Base-by-base conservation (phyloP, 2,797 vertebrate species). In the Coregonus sp. region DNA sequence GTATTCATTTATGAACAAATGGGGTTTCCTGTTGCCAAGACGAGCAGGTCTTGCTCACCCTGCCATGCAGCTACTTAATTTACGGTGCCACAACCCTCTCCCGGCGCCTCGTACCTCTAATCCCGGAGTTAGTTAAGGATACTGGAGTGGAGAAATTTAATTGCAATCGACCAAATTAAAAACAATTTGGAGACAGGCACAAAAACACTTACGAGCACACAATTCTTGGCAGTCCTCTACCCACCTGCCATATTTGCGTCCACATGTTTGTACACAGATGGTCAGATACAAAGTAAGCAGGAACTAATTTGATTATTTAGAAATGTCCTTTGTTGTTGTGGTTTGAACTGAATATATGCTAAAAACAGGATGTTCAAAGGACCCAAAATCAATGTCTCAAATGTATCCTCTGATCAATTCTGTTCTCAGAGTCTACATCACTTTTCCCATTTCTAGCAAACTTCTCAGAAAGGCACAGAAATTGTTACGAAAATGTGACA, bases 1-100 rank as follows among this genome's bases (percentile, higher is more conserved):
- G 25, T 68, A 69, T 61, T 47, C 5, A 75, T 69, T 61, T 61
- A 74, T 72, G 29, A 72, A 79, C 14, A 18, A 71, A 77, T 50
- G 67, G 47, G 4, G 12, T 11, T 66, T 25, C 33, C 75, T 73
- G 74, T 66, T 31, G 66, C 63, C 69, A 75, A 69, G 70, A 61
- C 15, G 29, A 75, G 71, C n/a, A 33, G 63, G 20, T 77, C 63
- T 50, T 66, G 61, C 54, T 78, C 29, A 54, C 72, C 51, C 75
- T 51, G 33, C 68, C 25, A 79, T 69, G 56, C 63, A 73, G 63
- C 31, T 15, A 72, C 72, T 76, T n/a, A n/a, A 75, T 70, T 80
- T 78, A 63, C 14, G 65, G 12, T 54, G 70, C 70, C 71, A 68
- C 69, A 40, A 63, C 69, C 33, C 35, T 37, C 47, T 35, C 72